These are phyloP conservation scores for Sebastes matsubarae DNA, from an alignment of 2,797 vertebrate genomes.

Conservation along the genomic window DNA sequence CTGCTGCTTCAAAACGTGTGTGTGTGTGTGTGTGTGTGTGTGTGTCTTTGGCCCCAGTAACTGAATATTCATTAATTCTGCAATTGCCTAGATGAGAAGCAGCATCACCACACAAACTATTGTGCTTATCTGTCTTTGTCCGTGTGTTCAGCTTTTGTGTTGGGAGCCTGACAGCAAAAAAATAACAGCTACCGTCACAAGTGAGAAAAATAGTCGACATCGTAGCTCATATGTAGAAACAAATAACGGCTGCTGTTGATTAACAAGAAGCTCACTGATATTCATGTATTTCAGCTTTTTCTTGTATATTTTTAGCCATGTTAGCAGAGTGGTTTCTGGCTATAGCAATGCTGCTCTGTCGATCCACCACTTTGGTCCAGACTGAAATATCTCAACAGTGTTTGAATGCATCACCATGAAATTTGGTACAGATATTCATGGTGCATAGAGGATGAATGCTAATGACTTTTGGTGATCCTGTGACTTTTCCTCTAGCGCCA, in stretches of 20 bases:
- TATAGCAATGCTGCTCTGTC: not conserved
- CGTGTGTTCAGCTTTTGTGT: not conserved
- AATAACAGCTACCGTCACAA: not conserved
- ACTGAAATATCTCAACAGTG: not conserved
- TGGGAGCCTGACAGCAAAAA: not conserved
- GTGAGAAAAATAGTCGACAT: not conserved
- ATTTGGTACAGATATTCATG: not conserved
- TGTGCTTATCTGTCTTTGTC: not conserved
- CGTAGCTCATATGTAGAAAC: not conserved
- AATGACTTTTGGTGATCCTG: not conserved
- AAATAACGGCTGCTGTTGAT: not conserved
- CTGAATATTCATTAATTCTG: slow-evolving; percentile 8
- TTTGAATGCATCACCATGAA: not conserved
- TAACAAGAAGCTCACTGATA: not conserved
- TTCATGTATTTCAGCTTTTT: not conserved
- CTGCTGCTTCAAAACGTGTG: not conserved
- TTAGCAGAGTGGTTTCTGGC: not conserved
- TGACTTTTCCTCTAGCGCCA: not conserved
- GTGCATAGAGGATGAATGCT: not conserved
- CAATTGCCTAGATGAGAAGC: not conserved
- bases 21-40: slow-evolving; percentile 5
- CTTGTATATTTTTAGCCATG: not conserved
- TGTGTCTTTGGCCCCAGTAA: not conserved
- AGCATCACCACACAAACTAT: not conserved
- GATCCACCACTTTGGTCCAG: not conserved